Base-by-base conservation (phyloP, 64 coral and sea anemone genomes). In the Platygyra sinensis region DNA sequence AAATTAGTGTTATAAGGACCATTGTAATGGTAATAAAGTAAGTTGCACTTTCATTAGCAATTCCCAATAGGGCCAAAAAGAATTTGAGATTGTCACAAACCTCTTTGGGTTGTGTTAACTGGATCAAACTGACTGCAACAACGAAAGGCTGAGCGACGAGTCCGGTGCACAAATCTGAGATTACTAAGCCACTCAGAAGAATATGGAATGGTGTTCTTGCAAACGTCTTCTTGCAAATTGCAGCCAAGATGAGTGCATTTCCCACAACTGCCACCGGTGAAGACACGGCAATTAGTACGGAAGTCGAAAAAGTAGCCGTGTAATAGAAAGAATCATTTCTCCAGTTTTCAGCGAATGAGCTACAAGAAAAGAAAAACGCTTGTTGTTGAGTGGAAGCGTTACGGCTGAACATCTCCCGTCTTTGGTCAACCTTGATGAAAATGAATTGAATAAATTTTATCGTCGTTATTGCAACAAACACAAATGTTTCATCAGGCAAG, bases 161-260 rank as follows among this genome's bases (percentile, higher is more conserved):
- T 17, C 63, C 81, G 5, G 36, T 85, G 10, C 19, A 85, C 6
- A 85, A 71, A 71, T 85, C 81, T 5, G 10, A 51, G 8, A 85
- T 6, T 24, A 62, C 81, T 18, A 85, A 17, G 3, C 22, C 81
- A 28, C 62, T 28, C 2, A 72, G 38, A 85, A 51, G 63, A 28
- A 85, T 63, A 51, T 85, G 81, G 46, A 85, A 71, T 10, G 60
- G 24, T 24, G 81, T 71, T 51, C 81, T 85, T 62, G 24, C 0
- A 71, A 85, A 71, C 0, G 36, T 52, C 24, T 50, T 72, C n/a
- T 65, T 85, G 38, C 81, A 85, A 71, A 72, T 85, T 60, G 81
- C 63, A 12, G 10, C 36, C 36, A 85, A 85, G 16, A 85, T 71
- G 33, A 85, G 38, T 18, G 81, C 81, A 71, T 85, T 85, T 85